phyloP scores from a whole-genome alignment of 1,140 invertebrate species.

The Eriocheir sinensis region DNA sequence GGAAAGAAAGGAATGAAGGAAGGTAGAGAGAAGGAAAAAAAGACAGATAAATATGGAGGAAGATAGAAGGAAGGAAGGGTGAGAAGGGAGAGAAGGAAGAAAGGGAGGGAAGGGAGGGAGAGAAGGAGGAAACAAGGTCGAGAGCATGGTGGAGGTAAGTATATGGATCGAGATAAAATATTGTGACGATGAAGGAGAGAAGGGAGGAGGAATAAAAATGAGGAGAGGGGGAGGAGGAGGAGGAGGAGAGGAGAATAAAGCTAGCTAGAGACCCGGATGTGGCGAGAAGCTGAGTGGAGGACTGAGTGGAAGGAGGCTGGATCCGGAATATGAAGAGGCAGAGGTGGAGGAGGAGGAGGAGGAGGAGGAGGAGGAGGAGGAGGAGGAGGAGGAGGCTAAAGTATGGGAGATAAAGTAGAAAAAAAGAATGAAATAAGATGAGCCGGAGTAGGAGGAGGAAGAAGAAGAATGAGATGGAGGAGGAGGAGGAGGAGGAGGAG shows the following conservation, averaged over 20 bases:
- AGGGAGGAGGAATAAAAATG: no score
- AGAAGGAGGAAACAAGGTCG: no score
- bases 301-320: background rate
- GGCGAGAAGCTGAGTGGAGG: background rate
- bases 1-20: background rate
- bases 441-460: background rate
- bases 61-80: background rate
- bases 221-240: no score
- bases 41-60: no score
- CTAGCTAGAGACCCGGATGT: no score
- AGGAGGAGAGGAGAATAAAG: no score
- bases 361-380: background rate
- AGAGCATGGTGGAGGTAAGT: no score
- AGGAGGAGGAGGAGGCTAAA: background rate
- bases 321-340: background rate
- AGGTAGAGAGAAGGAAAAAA: no score
- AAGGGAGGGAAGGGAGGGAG: background rate
- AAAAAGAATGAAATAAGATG: background rate
- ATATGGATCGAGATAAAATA: background rate
- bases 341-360: background rate
- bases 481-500: slow-evolving; percentile 50
- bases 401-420: no score
- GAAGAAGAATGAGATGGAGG: slow-evolving; percentile 16
- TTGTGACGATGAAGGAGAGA: no score
- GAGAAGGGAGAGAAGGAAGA: background rate